Base-by-base conservation (phyloP, 2,888 invertebrate species). In the Pterostichus madidus region DNA sequence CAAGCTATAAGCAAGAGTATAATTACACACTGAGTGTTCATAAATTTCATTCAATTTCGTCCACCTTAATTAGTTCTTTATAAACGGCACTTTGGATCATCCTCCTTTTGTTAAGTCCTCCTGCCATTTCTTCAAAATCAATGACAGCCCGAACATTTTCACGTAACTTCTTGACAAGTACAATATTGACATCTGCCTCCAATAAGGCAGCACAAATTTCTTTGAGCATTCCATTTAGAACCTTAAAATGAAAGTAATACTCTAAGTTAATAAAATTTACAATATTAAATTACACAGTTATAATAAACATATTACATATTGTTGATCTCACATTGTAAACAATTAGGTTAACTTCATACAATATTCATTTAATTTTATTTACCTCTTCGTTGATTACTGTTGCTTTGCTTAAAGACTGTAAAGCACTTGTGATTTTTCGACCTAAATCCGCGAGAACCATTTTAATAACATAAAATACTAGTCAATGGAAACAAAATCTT, bases 381-480 rank as follows among this genome's bases (percentile, higher is more conserved):
- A 97, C 97, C 93, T 99, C 98, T 92, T 99, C 98, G 92, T 99
- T 99, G 87, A 99, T 99, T 85, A 99, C 96, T 71, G 99, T 99
- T 84, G 99, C 99, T 92, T 98, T 98, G 92, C 98, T 99, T 86
- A 99, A 92, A 80, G 98, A 98, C 90, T 98, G 96, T 91, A 99
- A 92, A 85, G 99, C 99, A 91, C 97, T 96, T 88, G 99, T 99
- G 90, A 99, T 99, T 93, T 99, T 99, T 89, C 99, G 95, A 89
- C 99, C 99, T 90, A 99, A 94, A 93, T 99, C 99, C 88, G 99
- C 99, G 94, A 99, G 96, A 90, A 99, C 99, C 99, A 99, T 99
- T 90, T 92, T 95, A 84, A 32, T 7, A 31, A 49, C 31, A 31
- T 31, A 75, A 75, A 75, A 49, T 44, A 44, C 39, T 10, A 61